Percentiles rank a stretch among this genome's conserved stretches.
phyloP scores from a whole-genome alignment of 1,140 invertebrate genomes.

The Papilio helenus region DNA sequence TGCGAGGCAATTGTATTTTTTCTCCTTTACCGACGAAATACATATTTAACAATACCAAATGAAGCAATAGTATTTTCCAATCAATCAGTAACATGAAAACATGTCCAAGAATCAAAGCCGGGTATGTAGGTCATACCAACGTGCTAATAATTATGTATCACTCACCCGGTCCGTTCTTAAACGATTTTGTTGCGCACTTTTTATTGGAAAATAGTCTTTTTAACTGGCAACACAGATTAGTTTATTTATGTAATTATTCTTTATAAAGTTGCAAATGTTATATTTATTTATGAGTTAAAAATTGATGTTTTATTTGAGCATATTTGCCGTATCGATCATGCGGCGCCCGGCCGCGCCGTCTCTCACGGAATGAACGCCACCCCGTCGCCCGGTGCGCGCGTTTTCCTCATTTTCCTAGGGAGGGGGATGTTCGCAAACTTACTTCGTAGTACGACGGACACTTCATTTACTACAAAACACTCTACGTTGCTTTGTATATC shows the following conservation, averaged over 20 bases:
- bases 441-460: conserved; percentile 49
- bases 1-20: background rate
- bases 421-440: conserved; percentile 58
- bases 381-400: conserved; percentile 65
- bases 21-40: background rate
- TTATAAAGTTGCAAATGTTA: conserved; percentile 37
- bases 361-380: conserved; percentile 68
- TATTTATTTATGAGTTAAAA: conserved; percentile 46
- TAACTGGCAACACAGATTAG: background rate
- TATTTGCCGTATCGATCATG: conserved; percentile 70
- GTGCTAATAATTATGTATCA: conserved; percentile 72
- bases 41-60: background rate
- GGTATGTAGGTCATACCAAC: conserved; percentile 75
- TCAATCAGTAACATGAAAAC: conserved; percentile 26
- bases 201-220: conserved; percentile 44
- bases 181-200: conserved; percentile 67
- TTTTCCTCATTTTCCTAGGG: conserved; percentile 74
- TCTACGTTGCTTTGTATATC: background rate
- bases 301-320: conserved; percentile 53
- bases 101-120: conserved; percentile 42
- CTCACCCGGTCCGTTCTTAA: conserved; percentile 66
- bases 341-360: conserved; percentile 74
- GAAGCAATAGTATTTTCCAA: background rate
- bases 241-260: background rate
- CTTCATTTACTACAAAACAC: conserved; percentile 42